Evolutionary conservation across 2,888 invertebrate genomes (phyloP).

Genomic region (Pheosia tremula): DNA sequence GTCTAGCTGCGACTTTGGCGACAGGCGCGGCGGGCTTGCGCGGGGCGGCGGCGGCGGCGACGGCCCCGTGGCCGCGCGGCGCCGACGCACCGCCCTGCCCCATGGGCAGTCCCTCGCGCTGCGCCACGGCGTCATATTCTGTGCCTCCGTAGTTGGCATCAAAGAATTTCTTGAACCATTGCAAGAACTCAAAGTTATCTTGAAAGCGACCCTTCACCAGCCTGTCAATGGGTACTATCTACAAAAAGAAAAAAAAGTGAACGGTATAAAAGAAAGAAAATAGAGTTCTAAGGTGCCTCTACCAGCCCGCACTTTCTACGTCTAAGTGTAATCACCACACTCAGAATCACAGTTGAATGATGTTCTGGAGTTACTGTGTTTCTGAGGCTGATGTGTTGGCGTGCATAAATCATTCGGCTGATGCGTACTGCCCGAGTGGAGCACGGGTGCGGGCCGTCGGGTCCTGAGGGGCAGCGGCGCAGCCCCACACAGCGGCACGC

Average conservation of each 20-base stretch:
- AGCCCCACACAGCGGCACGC: slow-evolving; percentile 73
- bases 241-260: slow-evolving; percentile 78
- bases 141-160: slow-evolving; percentile 98
- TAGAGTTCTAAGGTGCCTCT: slow-evolving; percentile 54
- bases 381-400: slow-evolving; percentile 50
- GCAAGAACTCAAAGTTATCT: slow-evolving; percentile 99
- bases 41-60: slow-evolving; percentile 60
- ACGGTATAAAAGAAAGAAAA: slow-evolving; percentile 64
- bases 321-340: slow-evolving; percentile 40
- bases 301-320: slow-evolving; percentile 41
- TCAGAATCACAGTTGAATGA: slow-evolving; percentile 38
- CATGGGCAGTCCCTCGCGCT: slow-evolving; percentile 94
- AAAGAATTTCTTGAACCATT: slow-evolving; percentile 99
- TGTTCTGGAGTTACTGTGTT: slow-evolving; percentile 34
- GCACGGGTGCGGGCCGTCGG: slow-evolving; percentile 56
- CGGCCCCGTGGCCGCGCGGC: slow-evolving; percentile 75
- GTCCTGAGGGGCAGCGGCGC: slow-evolving; percentile 47
- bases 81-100: slow-evolving; percentile 88
- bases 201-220: slow-evolving; percentile 99
- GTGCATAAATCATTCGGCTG: slow-evolving; percentile 41
- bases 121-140: slow-evolving; percentile 95
- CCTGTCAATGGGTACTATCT: slow-evolving; percentile 97
- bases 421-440: slow-evolving; percentile 77
- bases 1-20: slow-evolving; percentile 86
- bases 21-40: slow-evolving; percentile 78